These are phyloP conservation scores for Apomyelois bistriatella DNA, from an alignment of 2,888 invertebrate species.

Conservation along the genomic window DNA sequence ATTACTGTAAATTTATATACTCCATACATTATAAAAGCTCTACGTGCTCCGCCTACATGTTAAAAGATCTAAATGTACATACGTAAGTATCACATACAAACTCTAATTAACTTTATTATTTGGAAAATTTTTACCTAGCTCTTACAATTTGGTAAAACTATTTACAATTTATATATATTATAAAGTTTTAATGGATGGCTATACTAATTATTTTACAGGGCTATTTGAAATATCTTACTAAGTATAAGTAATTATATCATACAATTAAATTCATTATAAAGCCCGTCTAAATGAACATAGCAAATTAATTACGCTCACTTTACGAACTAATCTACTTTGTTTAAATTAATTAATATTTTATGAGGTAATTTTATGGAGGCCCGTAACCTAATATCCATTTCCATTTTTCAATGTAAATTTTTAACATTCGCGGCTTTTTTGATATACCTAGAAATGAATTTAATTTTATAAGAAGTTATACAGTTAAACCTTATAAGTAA, in stretches of 20 bases:
- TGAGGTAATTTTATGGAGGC: slow-evolving; percentile 27
- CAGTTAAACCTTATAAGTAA: slow-evolving; percentile 2
- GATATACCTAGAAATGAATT: slow-evolving; percentile 8
- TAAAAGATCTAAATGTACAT: no score
- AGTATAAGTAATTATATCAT: slow-evolving; percentile 38
- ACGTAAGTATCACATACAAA: no score
- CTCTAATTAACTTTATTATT: no score
- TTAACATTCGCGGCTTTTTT: slow-evolving; percentile 22
- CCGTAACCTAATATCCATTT: slow-evolving; percentile 9
- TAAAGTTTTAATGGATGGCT: no score
- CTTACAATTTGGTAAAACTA: no score
- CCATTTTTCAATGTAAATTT: slow-evolving; percentile 21
- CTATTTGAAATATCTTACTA: slow-evolving; percentile 11
- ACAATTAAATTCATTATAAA: slow-evolving; percentile 47
- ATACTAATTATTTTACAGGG: not conserved
- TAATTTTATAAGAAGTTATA: slow-evolving; percentile 20
- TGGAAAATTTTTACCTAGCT: no score
- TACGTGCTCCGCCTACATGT: no score
- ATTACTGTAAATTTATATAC: no score
- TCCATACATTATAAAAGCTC: no score
- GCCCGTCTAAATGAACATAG: slow-evolving; percentile 37
- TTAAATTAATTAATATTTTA: slow-evolving; percentile 32
- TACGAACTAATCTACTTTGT: slow-evolving; percentile 40
- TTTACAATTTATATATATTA: no score
- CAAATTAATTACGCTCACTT: slow-evolving; percentile 41